These are phyloP conservation scores for Adelges cooleyi DNA, from an alignment of 1,140 invertebrate genomes.

Conservation along the genomic window DNA sequence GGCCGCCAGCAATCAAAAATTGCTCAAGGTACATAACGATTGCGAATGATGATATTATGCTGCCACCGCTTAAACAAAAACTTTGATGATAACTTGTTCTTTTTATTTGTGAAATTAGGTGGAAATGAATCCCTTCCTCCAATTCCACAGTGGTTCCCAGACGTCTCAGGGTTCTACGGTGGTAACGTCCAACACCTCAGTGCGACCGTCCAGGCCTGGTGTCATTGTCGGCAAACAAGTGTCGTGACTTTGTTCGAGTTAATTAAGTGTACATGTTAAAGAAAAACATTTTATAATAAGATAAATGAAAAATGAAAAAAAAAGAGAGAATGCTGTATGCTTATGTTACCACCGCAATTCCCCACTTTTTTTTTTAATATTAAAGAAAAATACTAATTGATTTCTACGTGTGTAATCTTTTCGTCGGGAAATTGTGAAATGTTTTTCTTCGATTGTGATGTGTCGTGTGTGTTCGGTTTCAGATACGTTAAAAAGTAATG, in stretches of 20 bases:
- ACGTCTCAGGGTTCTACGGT: constrained; percentile 33
- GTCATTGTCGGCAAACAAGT: constrained; percentile 74
- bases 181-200: constrained; percentile 34
- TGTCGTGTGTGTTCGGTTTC: no score
- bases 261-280: no score
- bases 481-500: no score
- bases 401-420: no score
- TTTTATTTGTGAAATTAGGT: constrained; percentile 43
- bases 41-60: no score
- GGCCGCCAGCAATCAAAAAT: constrained; percentile 31
- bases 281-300: no score
- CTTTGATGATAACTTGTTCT: no score
- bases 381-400: no score
- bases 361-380: neutral
- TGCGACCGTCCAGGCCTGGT: constrained; percentile 61
- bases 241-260: constrained; percentile 45
- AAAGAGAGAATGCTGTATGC: neutral
- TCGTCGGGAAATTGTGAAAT: no score
- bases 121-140: constrained; percentile 53
- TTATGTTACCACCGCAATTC: neutral
- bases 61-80: constrained; percentile 36
- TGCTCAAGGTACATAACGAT: constrained; percentile 2
- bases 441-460: no score
- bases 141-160: constrained; percentile 42
- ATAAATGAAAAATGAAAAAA: neutral